phyloP scores from a whole-genome alignment of 30 jellyfish, hydroid and myxozoan genomes.

The Rhopilema esculentum region DNA sequence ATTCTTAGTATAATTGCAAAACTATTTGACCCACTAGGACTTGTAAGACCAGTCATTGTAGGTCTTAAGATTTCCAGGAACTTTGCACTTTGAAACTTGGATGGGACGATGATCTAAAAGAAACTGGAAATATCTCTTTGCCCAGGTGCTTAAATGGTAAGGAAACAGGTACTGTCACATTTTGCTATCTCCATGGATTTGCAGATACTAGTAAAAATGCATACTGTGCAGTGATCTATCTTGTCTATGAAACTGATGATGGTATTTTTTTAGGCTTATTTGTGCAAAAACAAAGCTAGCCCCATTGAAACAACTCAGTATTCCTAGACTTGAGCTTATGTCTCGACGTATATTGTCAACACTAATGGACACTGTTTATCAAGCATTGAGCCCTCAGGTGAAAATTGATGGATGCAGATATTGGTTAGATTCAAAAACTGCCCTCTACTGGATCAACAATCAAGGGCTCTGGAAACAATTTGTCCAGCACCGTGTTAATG shows the following conservation, averaged over 20 bases:
- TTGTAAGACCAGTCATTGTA: slow-evolving; percentile 35
- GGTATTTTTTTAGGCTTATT: slow-evolving; percentile 20
- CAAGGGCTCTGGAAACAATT: slow-evolving; percentile 57
- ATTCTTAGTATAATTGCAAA: no score
- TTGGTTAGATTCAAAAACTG: slow-evolving; percentile 56
- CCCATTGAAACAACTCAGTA: slow-evolving; percentile 33
- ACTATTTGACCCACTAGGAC: slow-evolving; percentile 61
- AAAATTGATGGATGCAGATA: no score
- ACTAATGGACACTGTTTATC: no score
- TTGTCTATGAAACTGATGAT: no score
- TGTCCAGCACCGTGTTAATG: slow-evolving; percentile 63
- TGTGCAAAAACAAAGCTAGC: slow-evolving; percentile 60
- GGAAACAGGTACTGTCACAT: no score
- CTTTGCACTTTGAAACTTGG: no score
- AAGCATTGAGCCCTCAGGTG: no score
- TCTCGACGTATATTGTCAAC: slow-evolving; percentile 40
- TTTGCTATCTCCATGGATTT: no score
- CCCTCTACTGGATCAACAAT: no score
- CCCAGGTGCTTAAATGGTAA: slow-evolving; percentile 35
- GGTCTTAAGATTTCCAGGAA: slow-evolving; percentile 22
- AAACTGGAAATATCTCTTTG: slow-evolving; percentile 7
- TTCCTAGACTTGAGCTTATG: slow-evolving; percentile 46
- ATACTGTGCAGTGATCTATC: no score
- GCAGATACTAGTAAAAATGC: no score
- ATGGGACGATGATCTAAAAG: slow-evolving; percentile 60